Percentiles rank a stretch among this genome's conserved stretches.
These are phyloP conservation scores for Bombylius major DNA, from an alignment of 2,888 invertebrate species.

Conservation along the genomic window DNA sequence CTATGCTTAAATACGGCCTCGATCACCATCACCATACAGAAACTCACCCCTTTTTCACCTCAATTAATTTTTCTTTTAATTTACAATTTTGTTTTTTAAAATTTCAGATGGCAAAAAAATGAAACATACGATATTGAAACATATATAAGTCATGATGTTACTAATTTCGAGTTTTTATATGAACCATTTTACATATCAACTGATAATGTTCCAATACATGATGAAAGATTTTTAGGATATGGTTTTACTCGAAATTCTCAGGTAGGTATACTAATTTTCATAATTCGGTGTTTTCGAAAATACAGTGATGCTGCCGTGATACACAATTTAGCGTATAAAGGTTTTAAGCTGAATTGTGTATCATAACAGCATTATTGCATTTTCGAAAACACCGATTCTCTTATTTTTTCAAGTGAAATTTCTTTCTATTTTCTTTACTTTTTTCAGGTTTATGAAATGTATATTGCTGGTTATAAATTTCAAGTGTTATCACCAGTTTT, in stretches of 20 bases:
- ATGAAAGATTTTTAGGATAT: slow-evolving; percentile 81
- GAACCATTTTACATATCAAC: slow-evolving; percentile 84
- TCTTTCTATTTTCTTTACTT: background rate
- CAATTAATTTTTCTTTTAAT: background rate
- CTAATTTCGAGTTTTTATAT: slow-evolving; percentile 72
- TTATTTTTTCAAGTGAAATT: background rate
- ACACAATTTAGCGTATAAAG: no score
- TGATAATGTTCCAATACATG: slow-evolving; percentile 71
- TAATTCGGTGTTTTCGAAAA: no score
- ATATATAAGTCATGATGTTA: slow-evolving; percentile 73
- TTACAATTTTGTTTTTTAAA: background rate
- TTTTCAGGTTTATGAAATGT: slow-evolving; percentile 82
- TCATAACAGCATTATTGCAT: no score
- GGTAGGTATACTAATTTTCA: slow-evolving; percentile 43
- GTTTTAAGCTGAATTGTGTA: no score
- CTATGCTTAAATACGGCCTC: no score
- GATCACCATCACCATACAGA: no score
- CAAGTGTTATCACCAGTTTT: slow-evolving; percentile 77
- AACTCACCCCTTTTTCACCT: no score
- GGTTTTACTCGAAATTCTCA: slow-evolving; percentile 87
- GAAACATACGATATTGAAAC: slow-evolving; percentile 49
- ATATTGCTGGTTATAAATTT: slow-evolving; percentile 76
- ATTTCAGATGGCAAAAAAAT: slow-evolving; percentile 45
- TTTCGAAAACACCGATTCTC: no score
- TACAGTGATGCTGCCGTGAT: no score